These are phyloP conservation scores for Eupithecia inturbata DNA, from an alignment of 2,888 invertebrate species.

Conservation along the genomic window DNA sequence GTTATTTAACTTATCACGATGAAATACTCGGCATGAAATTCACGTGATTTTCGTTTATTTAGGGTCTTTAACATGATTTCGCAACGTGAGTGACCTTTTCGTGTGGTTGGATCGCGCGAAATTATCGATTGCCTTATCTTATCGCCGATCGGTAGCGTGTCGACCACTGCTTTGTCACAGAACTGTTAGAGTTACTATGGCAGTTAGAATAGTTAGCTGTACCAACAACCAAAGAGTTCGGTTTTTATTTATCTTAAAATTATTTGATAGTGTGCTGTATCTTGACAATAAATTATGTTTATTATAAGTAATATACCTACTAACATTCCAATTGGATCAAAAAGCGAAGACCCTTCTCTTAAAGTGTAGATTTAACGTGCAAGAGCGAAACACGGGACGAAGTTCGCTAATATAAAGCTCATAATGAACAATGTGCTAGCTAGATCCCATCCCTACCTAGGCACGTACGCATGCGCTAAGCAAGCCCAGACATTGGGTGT, in stretches of 20 bases:
- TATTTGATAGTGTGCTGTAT: background rate
- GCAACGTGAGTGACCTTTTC: constrained; percentile 79
- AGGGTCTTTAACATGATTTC: constrained; percentile 66
- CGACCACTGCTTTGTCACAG: constrained; percentile 41
- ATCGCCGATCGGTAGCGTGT: constrained; percentile 74
- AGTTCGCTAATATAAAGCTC: background rate
- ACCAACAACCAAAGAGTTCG: background rate
- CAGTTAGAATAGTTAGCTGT: constrained; percentile 13
- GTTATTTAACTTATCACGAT: constrained; percentile 42
- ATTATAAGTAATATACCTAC: background rate
- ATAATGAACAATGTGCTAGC: background rate
- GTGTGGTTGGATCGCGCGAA: constrained; percentile 79
- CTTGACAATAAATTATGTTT: background rate
- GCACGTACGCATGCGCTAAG: constrained; percentile 69
- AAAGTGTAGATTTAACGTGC: background rate
- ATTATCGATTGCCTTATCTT: constrained; percentile 74
- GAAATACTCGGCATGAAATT: background rate
- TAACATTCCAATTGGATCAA: background rate
- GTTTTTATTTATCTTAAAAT: background rate
- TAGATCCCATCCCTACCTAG: constrained; percentile 15
- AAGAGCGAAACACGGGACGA: background rate
- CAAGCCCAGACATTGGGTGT: constrained; percentile 68
- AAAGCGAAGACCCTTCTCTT: background rate
- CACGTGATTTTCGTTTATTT: constrained; percentile 45
- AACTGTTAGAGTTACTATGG: constrained; percentile 20